phyloP scores from a whole-genome alignment of 1,140 invertebrate species.

The Odontomachus brunneus region DNA sequence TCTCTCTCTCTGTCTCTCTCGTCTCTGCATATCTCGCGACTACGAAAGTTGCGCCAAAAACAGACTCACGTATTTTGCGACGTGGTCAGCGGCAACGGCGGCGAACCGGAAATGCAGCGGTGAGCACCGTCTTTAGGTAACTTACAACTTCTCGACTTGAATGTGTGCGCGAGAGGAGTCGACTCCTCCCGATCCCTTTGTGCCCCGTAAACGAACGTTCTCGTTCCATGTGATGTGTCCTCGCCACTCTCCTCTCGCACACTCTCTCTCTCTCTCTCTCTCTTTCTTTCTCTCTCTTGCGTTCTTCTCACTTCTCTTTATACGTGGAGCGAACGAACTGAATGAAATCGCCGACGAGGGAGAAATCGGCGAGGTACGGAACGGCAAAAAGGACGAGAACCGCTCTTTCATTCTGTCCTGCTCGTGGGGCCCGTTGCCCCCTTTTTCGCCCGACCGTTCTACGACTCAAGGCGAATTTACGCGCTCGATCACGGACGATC shows the following conservation, averaged over 20 bases:
- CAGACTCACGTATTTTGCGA: background rate
- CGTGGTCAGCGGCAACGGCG: background rate
- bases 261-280: too few relatives aligned
- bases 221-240: slow-evolving; percentile 63
- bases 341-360: slow-evolving; percentile 65
- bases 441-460: background rate
- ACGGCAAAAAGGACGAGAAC: slow-evolving; percentile 8
- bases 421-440: background rate
- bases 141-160: slow-evolving; percentile 17
- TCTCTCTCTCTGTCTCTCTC: too few relatives aligned
- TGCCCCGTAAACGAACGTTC: slow-evolving; percentile 67
- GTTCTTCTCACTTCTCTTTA: too few relatives aligned
- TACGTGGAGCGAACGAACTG: slow-evolving; percentile 38
- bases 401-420: slow-evolving; percentile 22
- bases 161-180: slow-evolving; percentile 33
- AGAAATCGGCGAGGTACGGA: slow-evolving; percentile 53
- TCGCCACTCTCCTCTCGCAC: too few relatives aligned
- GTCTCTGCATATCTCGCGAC: too few relatives aligned
- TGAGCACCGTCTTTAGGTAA: slow-evolving; percentile 28
- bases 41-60: background rate
- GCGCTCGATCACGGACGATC: slow-evolving; percentile 33
- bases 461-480: slow-evolving; percentile 20
- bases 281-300: too few relatives aligned
- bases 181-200: slow-evolving; percentile 51
- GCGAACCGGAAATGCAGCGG: slow-evolving; percentile 3